Evolutionary conservation across 2,113 vertebrate species (phyloP).

Genomic region (Morone saxatilis): DNA sequence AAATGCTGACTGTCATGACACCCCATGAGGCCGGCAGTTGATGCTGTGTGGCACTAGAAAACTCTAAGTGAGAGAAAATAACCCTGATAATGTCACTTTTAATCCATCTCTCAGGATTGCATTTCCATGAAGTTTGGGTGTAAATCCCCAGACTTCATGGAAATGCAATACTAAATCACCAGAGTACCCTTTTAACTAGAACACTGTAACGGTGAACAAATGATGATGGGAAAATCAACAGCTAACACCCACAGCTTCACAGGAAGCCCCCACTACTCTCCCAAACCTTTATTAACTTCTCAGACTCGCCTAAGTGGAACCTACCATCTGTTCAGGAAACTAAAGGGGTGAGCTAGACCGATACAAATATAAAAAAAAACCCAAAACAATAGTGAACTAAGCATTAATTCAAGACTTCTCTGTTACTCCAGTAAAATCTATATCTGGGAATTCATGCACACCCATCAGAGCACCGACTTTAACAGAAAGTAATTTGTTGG

Average conservation of each 20-base stretch:
- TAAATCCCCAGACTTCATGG: too few relatives aligned
- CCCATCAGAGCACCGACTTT: not conserved
- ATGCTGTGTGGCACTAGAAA: not conserved
- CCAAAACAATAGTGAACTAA: not conserved
- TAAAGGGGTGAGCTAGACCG: not conserved
- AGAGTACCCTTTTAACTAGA: not conserved
- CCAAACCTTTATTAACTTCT: constrained; percentile 6
- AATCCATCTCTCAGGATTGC: not conserved
- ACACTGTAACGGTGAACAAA: not conserved
- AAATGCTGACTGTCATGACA: not conserved
- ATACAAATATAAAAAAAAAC: not conserved
- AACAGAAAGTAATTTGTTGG: not conserved
- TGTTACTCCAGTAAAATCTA: not conserved
- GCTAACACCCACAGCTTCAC: not conserved
- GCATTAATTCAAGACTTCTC: not conserved
- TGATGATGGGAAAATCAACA: too few relatives aligned
- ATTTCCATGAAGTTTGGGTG: too few relatives aligned
- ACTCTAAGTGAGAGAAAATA: not conserved
- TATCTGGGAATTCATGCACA: not conserved
- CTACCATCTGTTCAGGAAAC: constrained; percentile 22
- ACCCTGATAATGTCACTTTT: not conserved
- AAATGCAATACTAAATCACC: not conserved
- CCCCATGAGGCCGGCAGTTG: not conserved
- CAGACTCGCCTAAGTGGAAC: constrained; percentile 2
- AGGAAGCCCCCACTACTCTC: not conserved